Evolutionary conservation across 2,888 invertebrate genomes (phyloP).

Genomic region (Linnaemya tessellans): DNA sequence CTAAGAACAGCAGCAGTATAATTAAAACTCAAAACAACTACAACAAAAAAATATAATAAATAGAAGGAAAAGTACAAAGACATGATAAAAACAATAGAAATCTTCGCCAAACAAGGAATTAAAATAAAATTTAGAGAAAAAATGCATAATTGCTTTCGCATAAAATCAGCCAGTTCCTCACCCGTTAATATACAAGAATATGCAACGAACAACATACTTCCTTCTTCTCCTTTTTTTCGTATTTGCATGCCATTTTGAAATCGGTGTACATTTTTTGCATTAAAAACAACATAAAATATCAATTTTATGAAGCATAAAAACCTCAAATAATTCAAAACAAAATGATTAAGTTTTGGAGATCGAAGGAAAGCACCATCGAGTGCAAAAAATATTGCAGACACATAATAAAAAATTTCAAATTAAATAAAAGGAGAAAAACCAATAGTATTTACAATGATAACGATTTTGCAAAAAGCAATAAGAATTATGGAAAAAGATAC

Average conservation of each 20-base stretch:
- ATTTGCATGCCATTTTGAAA: neutral
- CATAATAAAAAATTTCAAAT: slow-evolving; percentile 11
- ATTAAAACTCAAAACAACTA: slow-evolving; percentile 51
- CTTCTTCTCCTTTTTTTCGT: neutral
- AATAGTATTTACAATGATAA: slow-evolving; percentile 42
- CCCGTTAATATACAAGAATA: neutral
- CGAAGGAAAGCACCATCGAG: slow-evolving; percentile 23
- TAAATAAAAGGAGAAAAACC: slow-evolving; percentile 10
- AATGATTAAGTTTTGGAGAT: slow-evolving; percentile 35
- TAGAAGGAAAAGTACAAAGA: neutral
- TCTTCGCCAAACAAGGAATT: slow-evolving; percentile 36
- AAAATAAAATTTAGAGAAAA: slow-evolving; percentile 32
- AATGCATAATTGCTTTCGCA: slow-evolving; percentile 1
- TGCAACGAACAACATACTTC: slow-evolving; percentile 5
- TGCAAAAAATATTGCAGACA: slow-evolving; percentile 1
- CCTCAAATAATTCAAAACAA: slow-evolving; percentile 32
- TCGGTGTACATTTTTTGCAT: slow-evolving; percentile 5
- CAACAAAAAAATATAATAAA: slow-evolving; percentile 4
- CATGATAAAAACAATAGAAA: slow-evolving; percentile 53
- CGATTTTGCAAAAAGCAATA: slow-evolving; percentile 35
- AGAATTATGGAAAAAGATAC: neutral
- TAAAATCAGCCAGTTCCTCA: slow-evolving; percentile 3
- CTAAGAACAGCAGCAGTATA: slow-evolving; percentile 37
- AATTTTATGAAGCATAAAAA: slow-evolving; percentile 32
- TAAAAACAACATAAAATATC: slow-evolving; percentile 46